Conservation (phyloP, 2,113 vertebrate genomes). For the Rutilus rutilus region DNA sequence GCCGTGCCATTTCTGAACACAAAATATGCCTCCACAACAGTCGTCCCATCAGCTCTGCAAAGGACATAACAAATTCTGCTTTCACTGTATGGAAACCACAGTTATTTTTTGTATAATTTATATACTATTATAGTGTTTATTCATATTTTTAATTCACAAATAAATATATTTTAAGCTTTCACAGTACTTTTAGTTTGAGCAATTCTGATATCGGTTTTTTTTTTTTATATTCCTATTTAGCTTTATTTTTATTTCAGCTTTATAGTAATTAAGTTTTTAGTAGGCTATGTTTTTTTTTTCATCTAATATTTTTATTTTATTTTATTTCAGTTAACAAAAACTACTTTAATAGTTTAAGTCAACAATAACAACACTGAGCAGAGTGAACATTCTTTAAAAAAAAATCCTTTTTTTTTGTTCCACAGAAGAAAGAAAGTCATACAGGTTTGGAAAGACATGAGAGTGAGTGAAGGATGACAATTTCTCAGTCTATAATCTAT, state of each 20-base stretch:
- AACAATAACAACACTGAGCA: neutral
- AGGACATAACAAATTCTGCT: constrained; percentile 17
- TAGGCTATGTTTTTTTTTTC: neutral
- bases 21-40: constrained; percentile 85
- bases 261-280: neutral
- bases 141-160: neutral
- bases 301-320: neutral
- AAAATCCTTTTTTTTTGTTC: neutral
- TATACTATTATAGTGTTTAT: neutral
- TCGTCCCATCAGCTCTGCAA: constrained; percentile 60
- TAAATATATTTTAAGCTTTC: neutral
- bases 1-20: constrained; percentile 86
- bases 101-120: neutral
- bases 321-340: neutral
- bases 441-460: neutral
- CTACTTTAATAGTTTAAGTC: neutral
- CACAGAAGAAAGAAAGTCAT: neutral
- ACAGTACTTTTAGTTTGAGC: neutral
- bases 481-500: too few species aligned
- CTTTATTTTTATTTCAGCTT: neutral
- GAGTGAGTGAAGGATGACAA: too few species aligned
- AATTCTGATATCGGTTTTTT: neutral
- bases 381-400: neutral
- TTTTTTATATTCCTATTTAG: neutral
- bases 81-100: neutral